Conservation (phyloP, 2,113 vertebrate genomes). For the Leptocoma aspasia region DNA sequence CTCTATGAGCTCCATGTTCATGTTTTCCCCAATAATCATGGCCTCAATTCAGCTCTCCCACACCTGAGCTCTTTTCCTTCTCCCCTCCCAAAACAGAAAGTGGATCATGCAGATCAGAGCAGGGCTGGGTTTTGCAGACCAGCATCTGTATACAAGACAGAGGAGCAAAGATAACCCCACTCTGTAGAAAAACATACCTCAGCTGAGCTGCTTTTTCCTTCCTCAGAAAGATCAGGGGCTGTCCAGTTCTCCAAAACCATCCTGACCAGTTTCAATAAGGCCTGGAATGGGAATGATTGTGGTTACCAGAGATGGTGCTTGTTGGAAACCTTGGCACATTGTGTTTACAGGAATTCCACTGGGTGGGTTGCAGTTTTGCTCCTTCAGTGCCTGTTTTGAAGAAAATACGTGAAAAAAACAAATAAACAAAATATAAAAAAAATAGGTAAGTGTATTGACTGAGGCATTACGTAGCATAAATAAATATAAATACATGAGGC, state of each 20-base stretch:
- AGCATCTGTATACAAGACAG: neutral
- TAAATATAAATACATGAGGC: neutral
- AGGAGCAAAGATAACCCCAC: slow-evolving; percentile 65
- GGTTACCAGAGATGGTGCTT: neutral
- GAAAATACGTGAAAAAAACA: neutral
- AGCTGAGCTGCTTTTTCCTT: neutral
- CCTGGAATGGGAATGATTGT: slow-evolving; percentile 30
- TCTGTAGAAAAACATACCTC: slow-evolving; percentile 68
- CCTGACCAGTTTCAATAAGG: slow-evolving; percentile 6
- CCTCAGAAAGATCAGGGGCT: slow-evolving; percentile 37
- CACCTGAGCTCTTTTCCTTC: neutral
- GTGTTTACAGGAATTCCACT: neutral
- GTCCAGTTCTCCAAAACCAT: slow-evolving; percentile 49
- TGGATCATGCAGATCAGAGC: neutral
- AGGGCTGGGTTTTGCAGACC: neutral
- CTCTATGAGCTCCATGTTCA: neutral
- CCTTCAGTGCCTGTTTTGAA: neutral
- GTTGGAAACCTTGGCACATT: neutral
- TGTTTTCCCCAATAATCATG: accelerated
- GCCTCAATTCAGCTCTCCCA: neutral
- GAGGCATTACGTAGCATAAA: neutral
- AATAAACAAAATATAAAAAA: neutral
- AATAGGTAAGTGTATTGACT: neutral
- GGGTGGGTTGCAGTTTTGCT: neutral
- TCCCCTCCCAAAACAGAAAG: neutral